Evolutionary conservation across 2,797 vertebrate genomes (phyloP).

Genomic region (Anas capensis): DNA sequence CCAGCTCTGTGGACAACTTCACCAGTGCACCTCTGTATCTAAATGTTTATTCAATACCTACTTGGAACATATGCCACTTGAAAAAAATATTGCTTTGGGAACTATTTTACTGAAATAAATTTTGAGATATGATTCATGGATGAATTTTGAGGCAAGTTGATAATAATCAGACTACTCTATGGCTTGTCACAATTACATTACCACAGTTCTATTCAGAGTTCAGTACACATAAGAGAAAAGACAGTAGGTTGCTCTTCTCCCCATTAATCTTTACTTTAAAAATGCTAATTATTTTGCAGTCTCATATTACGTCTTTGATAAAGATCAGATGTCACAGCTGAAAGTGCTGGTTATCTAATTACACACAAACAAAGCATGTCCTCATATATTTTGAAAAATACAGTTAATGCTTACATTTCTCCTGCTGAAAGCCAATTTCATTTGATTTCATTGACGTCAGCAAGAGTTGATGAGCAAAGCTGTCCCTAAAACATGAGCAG

Average conservation of each 20-base stretch:
- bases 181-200: not conserved
- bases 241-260: not conserved
- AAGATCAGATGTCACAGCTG: conserved; percentile 9
- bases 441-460: not conserved
- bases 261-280: not conserved
- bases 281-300: conserved; percentile 15
- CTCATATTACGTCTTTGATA: not conserved
- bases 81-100: not conserved
- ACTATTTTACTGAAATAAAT: not conserved
- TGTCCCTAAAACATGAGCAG: not conserved
- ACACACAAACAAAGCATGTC: not conserved
- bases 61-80: rapidly evolving
- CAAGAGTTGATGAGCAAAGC: not conserved
- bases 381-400: not conserved
- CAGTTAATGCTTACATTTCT: not conserved
- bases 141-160: not conserved
- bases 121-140: not conserved
- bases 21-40: not conserved
- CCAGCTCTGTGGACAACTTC: rapidly evolving
- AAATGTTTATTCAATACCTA: not conserved
- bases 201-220: not conserved
- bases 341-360: conserved; percentile 10
- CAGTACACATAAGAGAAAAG: rapidly evolving
- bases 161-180: not conserved
- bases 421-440: not conserved